phyloP scores from a whole-genome alignment of 2,113 vertebrate genomes.

The Brienomyrus brachyistius region DNA sequence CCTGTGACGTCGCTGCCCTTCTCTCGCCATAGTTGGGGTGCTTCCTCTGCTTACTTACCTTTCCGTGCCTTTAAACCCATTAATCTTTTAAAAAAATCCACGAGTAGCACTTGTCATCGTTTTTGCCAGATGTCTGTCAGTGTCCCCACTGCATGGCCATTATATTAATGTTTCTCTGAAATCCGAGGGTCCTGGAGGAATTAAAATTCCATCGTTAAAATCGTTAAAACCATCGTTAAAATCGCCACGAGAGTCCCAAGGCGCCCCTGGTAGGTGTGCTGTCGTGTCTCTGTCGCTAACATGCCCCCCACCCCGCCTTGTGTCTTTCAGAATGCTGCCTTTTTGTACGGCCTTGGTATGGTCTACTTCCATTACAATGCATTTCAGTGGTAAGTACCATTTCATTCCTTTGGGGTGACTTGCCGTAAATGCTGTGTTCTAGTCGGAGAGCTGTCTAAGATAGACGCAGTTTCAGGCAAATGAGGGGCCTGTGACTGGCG shows the following conservation, averaged over 20 bases:
- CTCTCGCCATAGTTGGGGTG: background rate
- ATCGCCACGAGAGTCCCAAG: background rate
- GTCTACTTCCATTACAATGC: slow-evolving; percentile 99
- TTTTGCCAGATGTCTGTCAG: too few species aligned
- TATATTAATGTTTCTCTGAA: background rate
- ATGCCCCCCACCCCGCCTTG: slow-evolving; percentile 24
- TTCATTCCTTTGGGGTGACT: background rate
- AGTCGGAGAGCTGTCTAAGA: background rate
- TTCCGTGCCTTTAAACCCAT: background rate
- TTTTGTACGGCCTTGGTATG: slow-evolving; percentile 99
- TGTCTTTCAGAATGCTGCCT: slow-evolving; percentile 91
- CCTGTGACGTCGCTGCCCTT: background rate
- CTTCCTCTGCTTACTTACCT: background rate
- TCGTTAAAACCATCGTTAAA: background rate
- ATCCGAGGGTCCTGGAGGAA: background rate
- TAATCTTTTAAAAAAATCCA: background rate
- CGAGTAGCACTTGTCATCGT: background rate
- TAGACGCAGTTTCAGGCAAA: background rate
- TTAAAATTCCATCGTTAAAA: background rate
- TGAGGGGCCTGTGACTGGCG: background rate
- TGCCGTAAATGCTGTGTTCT: background rate
- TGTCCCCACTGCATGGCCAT: background rate
- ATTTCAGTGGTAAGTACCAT: slow-evolving; percentile 93
- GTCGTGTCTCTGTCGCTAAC: background rate
- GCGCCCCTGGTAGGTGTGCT: background rate